Conservation (phyloP, 2,888 invertebrate genomes). For the Stenotaenia linearis region DNA sequence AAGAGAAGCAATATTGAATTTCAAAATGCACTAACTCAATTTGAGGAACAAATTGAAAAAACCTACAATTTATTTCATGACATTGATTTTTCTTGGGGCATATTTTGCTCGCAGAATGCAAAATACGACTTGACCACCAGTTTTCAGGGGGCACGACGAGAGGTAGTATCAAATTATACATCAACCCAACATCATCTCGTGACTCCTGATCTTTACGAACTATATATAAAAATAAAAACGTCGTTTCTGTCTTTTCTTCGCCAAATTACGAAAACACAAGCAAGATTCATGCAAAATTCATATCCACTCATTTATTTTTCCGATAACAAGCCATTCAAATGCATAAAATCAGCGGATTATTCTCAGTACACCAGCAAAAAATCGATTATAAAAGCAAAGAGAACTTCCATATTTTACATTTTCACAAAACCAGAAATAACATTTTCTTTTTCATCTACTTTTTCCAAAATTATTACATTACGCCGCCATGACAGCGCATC, state of each 20-base stretch:
- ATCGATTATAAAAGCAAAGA: background rate
- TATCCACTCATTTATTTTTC: conserved; percentile 13
- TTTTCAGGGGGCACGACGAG: conserved; percentile 14
- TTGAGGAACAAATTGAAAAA: conserved; percentile 27
- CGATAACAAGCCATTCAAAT: conserved; percentile 16
- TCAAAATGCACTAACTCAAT: conserved; percentile 28
- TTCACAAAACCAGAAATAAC: too few relatives aligned
- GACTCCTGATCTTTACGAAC: background rate
- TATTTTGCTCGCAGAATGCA: conserved; percentile 8
- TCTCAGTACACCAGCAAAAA: background rate
- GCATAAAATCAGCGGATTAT: conserved; percentile 12
- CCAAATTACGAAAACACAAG: background rate
- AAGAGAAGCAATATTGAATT: conserved; percentile 26
- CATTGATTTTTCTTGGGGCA: conserved; percentile 26
- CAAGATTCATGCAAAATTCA: conserved; percentile 24
- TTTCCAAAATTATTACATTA: background rate
- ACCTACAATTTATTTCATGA: conserved; percentile 27
- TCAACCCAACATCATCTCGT: background rate
- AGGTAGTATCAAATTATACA: conserved; percentile 13
- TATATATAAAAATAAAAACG: background rate
- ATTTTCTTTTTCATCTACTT: too few relatives aligned
- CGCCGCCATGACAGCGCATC: too few relatives aligned
- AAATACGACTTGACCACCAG: conserved; percentile 17
- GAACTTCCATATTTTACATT: background rate
- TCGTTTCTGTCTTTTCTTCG: background rate